A percentile compares a stretch with the other conserved stretches of the same genome.
Evolutionary conservation across 2,113 vertebrate species (phyloP).

Genomic region (Larimichthys crocea): DNA sequence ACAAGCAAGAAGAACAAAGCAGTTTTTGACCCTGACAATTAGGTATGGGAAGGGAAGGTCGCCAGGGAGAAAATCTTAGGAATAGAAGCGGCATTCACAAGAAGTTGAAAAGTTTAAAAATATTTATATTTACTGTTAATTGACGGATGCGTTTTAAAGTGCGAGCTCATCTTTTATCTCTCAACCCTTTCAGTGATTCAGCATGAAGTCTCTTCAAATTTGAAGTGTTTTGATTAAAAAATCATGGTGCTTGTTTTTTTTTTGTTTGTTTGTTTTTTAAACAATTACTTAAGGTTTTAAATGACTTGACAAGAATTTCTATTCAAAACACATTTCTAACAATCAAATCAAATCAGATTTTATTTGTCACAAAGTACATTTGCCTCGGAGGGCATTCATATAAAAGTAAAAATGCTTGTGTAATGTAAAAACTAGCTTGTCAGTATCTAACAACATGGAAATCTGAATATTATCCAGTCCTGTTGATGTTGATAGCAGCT

Average conservation of each 20-base stretch:
- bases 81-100: conserved; percentile 27
- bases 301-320: conserved; percentile 23
- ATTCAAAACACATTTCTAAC: conserved; percentile 7
- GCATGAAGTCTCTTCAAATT: conserved; percentile 3
- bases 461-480: conserved; percentile 39
- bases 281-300: conserved; percentile 20
- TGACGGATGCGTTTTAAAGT: conserved; percentile 28
- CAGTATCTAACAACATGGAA: background rate
- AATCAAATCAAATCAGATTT: background rate
- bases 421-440: conserved; percentile 19
- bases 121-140: background rate
- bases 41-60: conserved; percentile 60
- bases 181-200: conserved; percentile 9
- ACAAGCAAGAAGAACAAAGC: conserved; percentile 66
- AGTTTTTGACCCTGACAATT: conserved; percentile 62
- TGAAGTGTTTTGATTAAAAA: background rate
- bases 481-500: conserved; percentile 11
- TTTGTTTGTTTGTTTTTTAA: background rate
- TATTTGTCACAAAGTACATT: too few species aligned
- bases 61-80: conserved; percentile 40
- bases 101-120: background rate
- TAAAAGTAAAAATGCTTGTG: background rate
- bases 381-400: background rate
- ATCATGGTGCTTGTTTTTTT: background rate
- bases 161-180: conserved; percentile 26